Percentiles rank a stretch among this genome's conserved stretches.
These are phyloP conservation scores for Shargacucullia verbasci DNA, from an alignment of 2,888 invertebrate genomes.

Conservation along the genomic window DNA sequence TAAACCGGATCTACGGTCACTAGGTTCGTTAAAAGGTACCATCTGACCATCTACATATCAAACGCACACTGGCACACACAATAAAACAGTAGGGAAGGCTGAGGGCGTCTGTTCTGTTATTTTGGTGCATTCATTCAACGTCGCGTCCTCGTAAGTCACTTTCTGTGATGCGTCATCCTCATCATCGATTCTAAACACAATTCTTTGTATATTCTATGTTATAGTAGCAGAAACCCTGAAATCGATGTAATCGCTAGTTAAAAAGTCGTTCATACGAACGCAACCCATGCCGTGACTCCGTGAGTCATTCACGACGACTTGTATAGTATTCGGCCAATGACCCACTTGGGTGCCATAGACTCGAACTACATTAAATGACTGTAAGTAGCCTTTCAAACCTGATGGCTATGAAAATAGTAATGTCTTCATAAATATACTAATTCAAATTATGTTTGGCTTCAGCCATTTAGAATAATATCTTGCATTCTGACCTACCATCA, in stretches of 20 bases:
- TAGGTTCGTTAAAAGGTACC: slow-evolving; percentile 26
- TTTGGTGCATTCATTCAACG: slow-evolving; percentile 82
- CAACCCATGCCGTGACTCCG: slow-evolving; percentile 70
- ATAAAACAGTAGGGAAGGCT: slow-evolving; percentile 72
- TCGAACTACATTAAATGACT: slow-evolving; percentile 45
- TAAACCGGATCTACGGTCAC: slow-evolving; percentile 57
- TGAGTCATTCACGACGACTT: slow-evolving; percentile 75
- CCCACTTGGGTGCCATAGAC: slow-evolving; percentile 77
- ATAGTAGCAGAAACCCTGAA: slow-evolving; percentile 55
- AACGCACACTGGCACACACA: slow-evolving; percentile 43
- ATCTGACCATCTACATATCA: slow-evolving; percentile 52
- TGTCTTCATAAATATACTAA: slow-evolving; percentile 16
- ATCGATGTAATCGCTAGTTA: slow-evolving; percentile 68
- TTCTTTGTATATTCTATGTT: slow-evolving; percentile 37
- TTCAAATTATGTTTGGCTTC: slow-evolving; percentile 7
- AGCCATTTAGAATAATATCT: not conserved
- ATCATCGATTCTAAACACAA: slow-evolving; percentile 52
- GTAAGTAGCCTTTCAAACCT: slow-evolving; percentile 38
- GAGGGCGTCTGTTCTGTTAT: slow-evolving; percentile 76
- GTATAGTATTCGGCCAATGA: slow-evolving; percentile 84
- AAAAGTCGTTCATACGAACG: slow-evolving; percentile 66
- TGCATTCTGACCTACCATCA: too few species aligned
- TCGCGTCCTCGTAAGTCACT: slow-evolving; percentile 69
- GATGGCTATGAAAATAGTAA: slow-evolving; percentile 29
- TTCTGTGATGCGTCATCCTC: slow-evolving; percentile 69